phyloP scores from a whole-genome alignment of 2,888 invertebrate species.

The Neoscelio sp. region DNA sequence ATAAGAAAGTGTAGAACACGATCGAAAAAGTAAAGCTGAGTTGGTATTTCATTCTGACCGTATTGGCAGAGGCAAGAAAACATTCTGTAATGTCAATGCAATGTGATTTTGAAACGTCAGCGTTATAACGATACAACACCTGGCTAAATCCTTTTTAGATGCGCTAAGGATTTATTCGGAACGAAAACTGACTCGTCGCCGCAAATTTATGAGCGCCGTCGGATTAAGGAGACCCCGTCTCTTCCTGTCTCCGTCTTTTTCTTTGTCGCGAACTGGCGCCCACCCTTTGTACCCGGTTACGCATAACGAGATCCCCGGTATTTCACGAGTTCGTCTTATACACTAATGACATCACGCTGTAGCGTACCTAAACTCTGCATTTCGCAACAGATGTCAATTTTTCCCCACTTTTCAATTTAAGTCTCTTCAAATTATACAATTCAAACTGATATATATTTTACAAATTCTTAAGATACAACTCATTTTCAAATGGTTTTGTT shows the following conservation, averaged over 20 bases:
- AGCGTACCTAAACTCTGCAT: conserved; percentile 18
- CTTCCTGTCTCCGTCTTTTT: conserved; percentile 67
- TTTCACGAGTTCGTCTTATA: conserved; percentile 70
- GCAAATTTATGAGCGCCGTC: conserved; percentile 82
- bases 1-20: no score
- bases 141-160: conserved; percentile 80
- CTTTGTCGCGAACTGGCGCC: conserved; percentile 63
- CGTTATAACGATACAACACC: conserved; percentile 69
- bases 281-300: conserved; percentile 79
- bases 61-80: conserved; percentile 27
- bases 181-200: conserved; percentile 81
- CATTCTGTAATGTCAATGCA: conserved; percentile 28
- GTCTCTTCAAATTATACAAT: background rate
- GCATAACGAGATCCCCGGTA: conserved; percentile 80
- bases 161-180: conserved; percentile 75
- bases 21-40: no score
- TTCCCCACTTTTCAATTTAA: conserved; percentile 2
- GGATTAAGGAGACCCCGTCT: conserved; percentile 77
- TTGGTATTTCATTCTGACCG: conserved; percentile 15
- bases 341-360: conserved; percentile 46
- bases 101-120: conserved; percentile 36
- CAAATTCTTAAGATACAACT: background rate
- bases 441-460: no score
- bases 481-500: no score
- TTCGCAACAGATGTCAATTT: conserved; percentile 62